Percentiles rank a stretch among this genome's conserved stretches.
Evolutionary conservation across 2,797 vertebrate species (phyloP).

Genomic region (Cyclura pinguis): DNA sequence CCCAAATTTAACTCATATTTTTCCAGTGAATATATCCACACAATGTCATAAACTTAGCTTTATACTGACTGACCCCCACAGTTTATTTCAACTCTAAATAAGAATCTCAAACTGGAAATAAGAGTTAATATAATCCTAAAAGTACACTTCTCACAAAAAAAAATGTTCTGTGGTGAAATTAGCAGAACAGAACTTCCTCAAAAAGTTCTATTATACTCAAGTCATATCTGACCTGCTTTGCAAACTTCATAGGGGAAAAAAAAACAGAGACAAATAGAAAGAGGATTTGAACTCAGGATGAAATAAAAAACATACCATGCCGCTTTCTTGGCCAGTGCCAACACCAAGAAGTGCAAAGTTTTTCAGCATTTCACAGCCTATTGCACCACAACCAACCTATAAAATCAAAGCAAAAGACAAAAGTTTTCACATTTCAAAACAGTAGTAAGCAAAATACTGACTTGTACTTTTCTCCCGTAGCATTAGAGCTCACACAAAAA

Average conservation of each 20-base stretch:
- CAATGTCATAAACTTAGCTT: neutral
- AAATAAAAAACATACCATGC: slow-evolving; percentile 76
- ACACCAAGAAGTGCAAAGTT: slow-evolving; percentile 97
- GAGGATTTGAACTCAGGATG: neutral
- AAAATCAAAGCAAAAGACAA: slow-evolving; percentile 34
- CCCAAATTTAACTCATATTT: neutral
- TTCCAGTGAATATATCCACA: neutral
- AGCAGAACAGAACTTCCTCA: neutral
- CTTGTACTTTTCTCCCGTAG: neutral
- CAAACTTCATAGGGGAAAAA: neutral
- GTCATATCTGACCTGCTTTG: neutral
- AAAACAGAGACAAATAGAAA: neutral
- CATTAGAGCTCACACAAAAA: neutral
- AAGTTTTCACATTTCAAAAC: neutral
- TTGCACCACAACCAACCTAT: slow-evolving; percentile 97
- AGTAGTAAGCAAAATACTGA: neutral
- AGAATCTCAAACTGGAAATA: neutral
- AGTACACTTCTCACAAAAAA: neutral
- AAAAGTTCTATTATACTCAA: neutral
- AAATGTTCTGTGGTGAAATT: neutral
- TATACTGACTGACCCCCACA: neutral
- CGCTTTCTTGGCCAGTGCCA: slow-evolving; percentile 83
- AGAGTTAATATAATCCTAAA: neutral
- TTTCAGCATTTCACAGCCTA: slow-evolving; percentile 99
- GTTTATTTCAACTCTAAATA: neutral